These are phyloP conservation scores for Orchestes rusci DNA, from an alignment of 2,888 invertebrate species.

Conservation along the genomic window DNA sequence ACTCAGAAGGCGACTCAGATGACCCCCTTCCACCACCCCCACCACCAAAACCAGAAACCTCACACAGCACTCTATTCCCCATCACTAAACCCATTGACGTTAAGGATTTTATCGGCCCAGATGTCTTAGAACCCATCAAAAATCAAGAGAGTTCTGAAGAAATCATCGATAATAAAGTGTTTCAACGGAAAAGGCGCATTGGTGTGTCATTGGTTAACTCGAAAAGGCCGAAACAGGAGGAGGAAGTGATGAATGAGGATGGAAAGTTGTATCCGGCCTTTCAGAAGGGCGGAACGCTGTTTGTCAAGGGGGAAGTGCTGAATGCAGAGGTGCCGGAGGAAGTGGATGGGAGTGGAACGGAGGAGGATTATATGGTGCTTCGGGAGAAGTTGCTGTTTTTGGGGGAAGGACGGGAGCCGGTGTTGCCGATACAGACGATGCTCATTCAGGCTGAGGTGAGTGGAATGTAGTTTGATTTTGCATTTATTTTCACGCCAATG, in stretches of 20 bases:
- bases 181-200: conserved; percentile 50
- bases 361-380: conserved; percentile 44
- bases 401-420: conserved; percentile 48
- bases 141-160: not conserved
- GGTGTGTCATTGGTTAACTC: conserved; percentile 45
- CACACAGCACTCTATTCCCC: conserved; percentile 46
- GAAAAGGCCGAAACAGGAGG: conserved; percentile 27
- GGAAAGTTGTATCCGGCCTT: conserved; percentile 33
- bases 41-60: conserved; percentile 24
- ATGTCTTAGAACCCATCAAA: conserved; percentile 2
- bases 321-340: conserved; percentile 21
- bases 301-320: conserved; percentile 34
- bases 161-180: conserved; percentile 44
- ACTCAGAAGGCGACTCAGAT: conserved; percentile 12
- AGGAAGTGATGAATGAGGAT: not conserved
- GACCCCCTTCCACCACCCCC: conserved; percentile 8
- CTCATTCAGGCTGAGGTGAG: conserved; percentile 54
- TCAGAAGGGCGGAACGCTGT: conserved; percentile 41
- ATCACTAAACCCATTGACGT: conserved; percentile 41
- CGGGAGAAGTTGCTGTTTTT: conserved; percentile 53
- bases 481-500: conserved; percentile 1
- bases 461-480: no score
- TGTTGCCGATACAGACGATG: conserved; percentile 54
- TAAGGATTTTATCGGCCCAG: conserved; percentile 33
- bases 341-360: conserved; percentile 35